Evolutionary conservation across 2,888 invertebrate species (phyloP), one percentile per base, ranked within the genome.

Genomic region (Tromatobia lineatoria): DNA sequence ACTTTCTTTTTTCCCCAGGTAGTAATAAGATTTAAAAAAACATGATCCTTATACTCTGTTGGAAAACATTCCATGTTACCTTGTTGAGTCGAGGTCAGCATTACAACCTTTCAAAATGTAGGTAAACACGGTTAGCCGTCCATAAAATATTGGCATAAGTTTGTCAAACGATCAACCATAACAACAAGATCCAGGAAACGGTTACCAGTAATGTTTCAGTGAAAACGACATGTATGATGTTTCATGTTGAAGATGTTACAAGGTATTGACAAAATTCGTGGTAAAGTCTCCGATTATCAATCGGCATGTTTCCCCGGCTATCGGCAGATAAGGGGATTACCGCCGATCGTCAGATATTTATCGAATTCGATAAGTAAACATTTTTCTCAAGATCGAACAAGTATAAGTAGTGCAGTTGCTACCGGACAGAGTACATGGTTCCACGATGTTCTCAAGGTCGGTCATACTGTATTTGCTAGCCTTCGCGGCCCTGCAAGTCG

Each of bases 201-300:
- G 20, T 64, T 10, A 20, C 34, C 18, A 7, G 50, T 29, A 25
- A 47, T 34, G 34, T 34, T 7, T 34, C n/a, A 67, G 47, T 2
- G 29, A 96, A 8, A 38, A 38, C 50, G 15, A 20, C n/a, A n/a
- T n/a, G n/a, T n/a, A n/a, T n/a, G n/a, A n/a, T 1, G 20, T 61
- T 95, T 96, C 20, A 45, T 70, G 57, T 42, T 18, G 8, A 1
- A 10, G 0, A 64, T 42, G 20, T 42, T 42, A 38, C n/a, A 20
- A 10, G 3, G 29, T 20, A 11, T 52, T 2, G 1, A 34, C 23
- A 23, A 11, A 8, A 29, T 3, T 38, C 15, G 6, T n/a, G 10
- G n/a, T 6, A 42, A 59, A 59, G 45, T 23, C 25, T 18, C 11
- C n/a, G 59, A 59, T 73, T 59, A 73, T 57, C 73, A 25, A 45